These are phyloP conservation scores for Lophura nycthemera DNA, from an alignment of 2,113 vertebrate species.

Conservation along the genomic window DNA sequence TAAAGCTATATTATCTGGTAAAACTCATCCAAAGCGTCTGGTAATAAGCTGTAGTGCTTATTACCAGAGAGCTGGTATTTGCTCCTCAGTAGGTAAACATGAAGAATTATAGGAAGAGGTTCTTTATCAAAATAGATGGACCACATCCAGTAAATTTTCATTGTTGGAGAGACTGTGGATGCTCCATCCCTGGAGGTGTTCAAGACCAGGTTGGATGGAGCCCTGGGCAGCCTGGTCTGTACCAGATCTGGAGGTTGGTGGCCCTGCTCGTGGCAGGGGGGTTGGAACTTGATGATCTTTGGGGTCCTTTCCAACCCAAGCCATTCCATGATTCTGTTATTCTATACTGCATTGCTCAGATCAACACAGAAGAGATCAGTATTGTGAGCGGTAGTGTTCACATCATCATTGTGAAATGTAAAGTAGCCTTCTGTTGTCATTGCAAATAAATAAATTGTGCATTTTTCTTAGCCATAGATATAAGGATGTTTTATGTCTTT, in stretches of 20 bases:
- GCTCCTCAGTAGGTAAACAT: background rate
- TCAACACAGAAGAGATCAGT: background rate
- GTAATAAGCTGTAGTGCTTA: background rate
- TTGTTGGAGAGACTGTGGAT: background rate
- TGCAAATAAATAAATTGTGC: background rate
- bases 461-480: background rate
- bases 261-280: too few relatives aligned
- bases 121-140: background rate
- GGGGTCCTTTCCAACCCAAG: too few relatives aligned
- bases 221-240: too few relatives aligned
- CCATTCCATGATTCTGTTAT: too few relatives aligned
- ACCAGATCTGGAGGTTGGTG: too few relatives aligned
- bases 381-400: background rate
- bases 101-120: background rate
- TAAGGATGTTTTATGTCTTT: background rate
- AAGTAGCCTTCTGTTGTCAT: background rate
- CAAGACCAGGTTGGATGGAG: too few relatives aligned
- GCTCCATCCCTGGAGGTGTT: too few relatives aligned
- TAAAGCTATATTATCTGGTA: background rate
- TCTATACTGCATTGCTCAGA: background rate
- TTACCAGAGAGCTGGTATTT: background rate
- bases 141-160: background rate
- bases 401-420: fast-evolving
- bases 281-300: too few relatives aligned
- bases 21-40: background rate